A percentile compares a stretch with the other conserved stretches of the same genome.
phyloP scores from a whole-genome alignment of 2,113 vertebrate genomes.

The Vulpes ferrilata region DNA sequence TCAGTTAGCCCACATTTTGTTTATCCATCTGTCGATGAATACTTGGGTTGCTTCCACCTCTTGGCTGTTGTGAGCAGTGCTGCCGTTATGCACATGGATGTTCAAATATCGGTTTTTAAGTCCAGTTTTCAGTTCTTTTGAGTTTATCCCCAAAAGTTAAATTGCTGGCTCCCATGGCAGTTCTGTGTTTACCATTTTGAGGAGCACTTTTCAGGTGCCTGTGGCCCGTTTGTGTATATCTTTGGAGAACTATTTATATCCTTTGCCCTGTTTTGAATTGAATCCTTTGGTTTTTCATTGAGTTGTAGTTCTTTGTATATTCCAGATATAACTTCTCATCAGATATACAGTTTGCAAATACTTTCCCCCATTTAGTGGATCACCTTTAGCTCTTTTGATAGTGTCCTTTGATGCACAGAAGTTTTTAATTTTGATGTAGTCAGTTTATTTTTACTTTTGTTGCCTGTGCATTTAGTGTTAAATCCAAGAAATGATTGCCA shows the following conservation, averaged over 20 bases:
- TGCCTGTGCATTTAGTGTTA: background rate
- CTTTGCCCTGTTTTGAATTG: background rate
- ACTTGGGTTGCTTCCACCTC: background rate
- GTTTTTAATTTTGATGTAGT: background rate
- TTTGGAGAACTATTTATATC: background rate
- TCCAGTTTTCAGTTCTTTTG: background rate
- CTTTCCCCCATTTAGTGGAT: background rate
- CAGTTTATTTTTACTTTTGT: background rate
- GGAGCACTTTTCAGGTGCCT: background rate
- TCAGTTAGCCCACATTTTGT: background rate
- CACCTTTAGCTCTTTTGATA: background rate
- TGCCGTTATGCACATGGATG: background rate
- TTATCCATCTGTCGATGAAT: background rate
- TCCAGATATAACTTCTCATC: background rate
- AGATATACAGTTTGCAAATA: background rate
- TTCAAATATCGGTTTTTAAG: background rate
- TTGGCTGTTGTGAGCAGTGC: no score
- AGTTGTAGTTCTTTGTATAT: background rate
- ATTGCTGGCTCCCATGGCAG: background rate
- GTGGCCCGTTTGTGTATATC: background rate
- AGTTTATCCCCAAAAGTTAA: background rate
- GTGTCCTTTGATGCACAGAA: background rate
- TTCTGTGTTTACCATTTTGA: background rate
- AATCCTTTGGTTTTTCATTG: background rate
- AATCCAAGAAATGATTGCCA: background rate